Conservation (phyloP, 30 jellyfish, hydroid and myxozoan species). For the Aurelia aurita region DNA sequence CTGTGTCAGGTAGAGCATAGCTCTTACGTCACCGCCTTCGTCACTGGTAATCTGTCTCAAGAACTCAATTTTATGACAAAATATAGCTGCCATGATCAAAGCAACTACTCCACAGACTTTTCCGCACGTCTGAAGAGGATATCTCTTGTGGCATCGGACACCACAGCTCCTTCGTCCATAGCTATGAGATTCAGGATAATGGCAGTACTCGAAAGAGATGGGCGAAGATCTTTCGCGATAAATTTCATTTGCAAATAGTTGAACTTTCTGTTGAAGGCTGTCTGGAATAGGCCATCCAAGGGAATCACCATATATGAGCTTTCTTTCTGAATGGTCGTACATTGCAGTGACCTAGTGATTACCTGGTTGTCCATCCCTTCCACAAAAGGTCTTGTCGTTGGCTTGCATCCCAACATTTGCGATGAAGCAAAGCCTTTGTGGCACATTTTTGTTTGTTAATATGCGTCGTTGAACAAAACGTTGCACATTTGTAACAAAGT, state of each 20-base stretch:
- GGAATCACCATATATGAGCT: no score
- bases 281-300: not conserved
- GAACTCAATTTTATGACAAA: not conserved
- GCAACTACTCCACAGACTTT: constrained; percentile 1
- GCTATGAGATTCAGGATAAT: not conserved
- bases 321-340: not conserved
- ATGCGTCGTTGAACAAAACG: not conserved
- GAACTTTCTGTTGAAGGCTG: not conserved
- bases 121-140: not conserved
- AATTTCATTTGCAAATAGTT: not conserved
- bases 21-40: not conserved
- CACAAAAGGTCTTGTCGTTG: not conserved
- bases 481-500: not conserved
- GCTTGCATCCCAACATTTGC: not conserved
- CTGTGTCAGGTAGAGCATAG: not conserved
- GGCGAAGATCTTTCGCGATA: not conserved
- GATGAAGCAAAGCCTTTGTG: not conserved
- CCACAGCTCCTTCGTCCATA: not conserved
- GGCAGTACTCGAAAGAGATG: not conserved
- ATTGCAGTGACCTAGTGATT: not conserved
- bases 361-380: not conserved
- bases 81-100: not conserved
- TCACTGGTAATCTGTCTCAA: not conserved
- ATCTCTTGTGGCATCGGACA: not conserved
- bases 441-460: not conserved